phyloP scores from a whole-genome alignment of 1,140 invertebrate genomes.

The Heliconius hermathena region DNA sequence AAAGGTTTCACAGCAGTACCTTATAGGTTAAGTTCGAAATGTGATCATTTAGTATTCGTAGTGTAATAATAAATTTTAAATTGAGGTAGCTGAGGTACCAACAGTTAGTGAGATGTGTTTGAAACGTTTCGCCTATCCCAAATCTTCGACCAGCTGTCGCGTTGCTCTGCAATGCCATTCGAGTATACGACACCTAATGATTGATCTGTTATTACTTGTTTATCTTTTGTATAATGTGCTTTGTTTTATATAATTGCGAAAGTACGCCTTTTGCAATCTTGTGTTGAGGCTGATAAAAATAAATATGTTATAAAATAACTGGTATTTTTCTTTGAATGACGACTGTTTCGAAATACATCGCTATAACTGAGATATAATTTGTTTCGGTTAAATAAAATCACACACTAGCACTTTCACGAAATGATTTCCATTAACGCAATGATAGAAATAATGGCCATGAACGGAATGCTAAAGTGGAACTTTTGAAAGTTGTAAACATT shows the following conservation, averaged over 20 bases:
- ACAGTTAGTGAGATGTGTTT: slow-evolving; percentile 53
- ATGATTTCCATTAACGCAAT: slow-evolving; percentile 27
- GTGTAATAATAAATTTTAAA: slow-evolving; percentile 49
- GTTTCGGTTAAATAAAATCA: slow-evolving; percentile 8
- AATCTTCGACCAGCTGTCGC: slow-evolving; percentile 29
- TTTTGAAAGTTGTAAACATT: slow-evolving; percentile 31
- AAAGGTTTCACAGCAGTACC: slow-evolving; percentile 73
- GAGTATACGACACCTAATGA: slow-evolving; percentile 48
- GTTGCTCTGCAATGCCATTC: slow-evolving; percentile 39
- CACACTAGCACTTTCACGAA: slow-evolving; percentile 29
- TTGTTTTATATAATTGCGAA: slow-evolving; percentile 69
- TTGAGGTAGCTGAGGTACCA: slow-evolving; percentile 44
- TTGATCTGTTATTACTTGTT: slow-evolving; percentile 75
- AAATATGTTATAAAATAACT: slow-evolving; percentile 58
- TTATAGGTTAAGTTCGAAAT: slow-evolving; percentile 78
- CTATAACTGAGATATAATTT: slow-evolving; percentile 14
- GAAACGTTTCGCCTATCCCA: slow-evolving; percentile 33
- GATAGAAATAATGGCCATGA: slow-evolving; percentile 32
- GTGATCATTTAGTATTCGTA: slow-evolving; percentile 77
- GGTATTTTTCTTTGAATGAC: slow-evolving; percentile 15
- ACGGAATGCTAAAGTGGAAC: slow-evolving; percentile 30
- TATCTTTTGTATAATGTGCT: slow-evolving; percentile 67
- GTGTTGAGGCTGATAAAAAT: slow-evolving; percentile 76
- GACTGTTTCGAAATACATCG: background rate
- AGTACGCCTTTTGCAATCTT: slow-evolving; percentile 56